These are phyloP conservation scores for Polypterus bichir DNA, from an alignment of 2,113 vertebrate species.

Conservation along the genomic window DNA sequence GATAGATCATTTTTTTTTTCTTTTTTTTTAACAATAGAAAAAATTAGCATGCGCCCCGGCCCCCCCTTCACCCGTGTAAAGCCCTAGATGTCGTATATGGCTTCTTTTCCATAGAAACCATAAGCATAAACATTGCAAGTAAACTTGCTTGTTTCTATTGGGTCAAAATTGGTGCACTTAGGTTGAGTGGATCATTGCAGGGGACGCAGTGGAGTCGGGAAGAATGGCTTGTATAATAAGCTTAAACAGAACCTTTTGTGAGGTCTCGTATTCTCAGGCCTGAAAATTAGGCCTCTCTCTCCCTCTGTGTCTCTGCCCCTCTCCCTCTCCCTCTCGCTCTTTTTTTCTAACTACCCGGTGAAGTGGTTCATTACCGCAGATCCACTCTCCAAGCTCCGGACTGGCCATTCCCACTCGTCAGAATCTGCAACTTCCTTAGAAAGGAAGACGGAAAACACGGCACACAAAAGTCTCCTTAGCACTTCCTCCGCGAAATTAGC, in stretches of 20 bases:
- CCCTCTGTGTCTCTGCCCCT: not conserved
- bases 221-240: constrained; percentile 97
- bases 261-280: constrained; percentile 86
- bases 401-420: constrained; percentile 86
- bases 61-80: constrained; percentile 34
- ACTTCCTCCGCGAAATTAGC: constrained; percentile 99
- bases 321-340: constrained; percentile 43
- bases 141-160: constrained; percentile 97
- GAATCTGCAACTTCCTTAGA: constrained; percentile 88
- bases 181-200: constrained; percentile 97
- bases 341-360: constrained; percentile 84
- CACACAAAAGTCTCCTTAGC: constrained; percentile 99
- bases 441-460: constrained; percentile 94
- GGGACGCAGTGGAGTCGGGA: constrained; percentile 84
- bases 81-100: constrained; percentile 42
- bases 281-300: constrained; percentile 86
- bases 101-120: constrained; percentile 89
- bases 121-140: constrained; percentile 85
- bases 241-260: constrained; percentile 99
- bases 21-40: too few species aligned
- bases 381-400: constrained; percentile 79
- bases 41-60: too few species aligned
- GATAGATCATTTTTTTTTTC: too few species aligned
- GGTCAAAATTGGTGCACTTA: constrained; percentile 96
- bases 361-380: constrained; percentile 98